Base-by-base conservation (phyloP, 2,797 vertebrate species). In the Clamator glandarius region DNA sequence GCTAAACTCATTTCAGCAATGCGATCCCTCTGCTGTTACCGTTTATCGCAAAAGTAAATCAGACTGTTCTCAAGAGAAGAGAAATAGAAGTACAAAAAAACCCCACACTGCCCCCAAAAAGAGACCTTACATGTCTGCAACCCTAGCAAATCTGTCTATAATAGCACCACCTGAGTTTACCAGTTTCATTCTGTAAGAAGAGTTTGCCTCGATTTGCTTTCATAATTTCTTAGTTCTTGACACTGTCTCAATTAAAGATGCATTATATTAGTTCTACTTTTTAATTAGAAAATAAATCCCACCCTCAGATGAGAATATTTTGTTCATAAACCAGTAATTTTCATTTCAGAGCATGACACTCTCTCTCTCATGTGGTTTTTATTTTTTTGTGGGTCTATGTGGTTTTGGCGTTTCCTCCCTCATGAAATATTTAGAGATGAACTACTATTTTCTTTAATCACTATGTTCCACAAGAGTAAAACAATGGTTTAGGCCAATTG, bases 11-110 rank as follows among this genome's bases (percentile, higher is more conserved):
- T 91, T 36, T 83, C 78, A 50, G 94, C 95, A 87, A 55, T 66
- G 79, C 70, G 93, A 95, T 96, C 96, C 86, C 77, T 85, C 89
- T 58, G 67, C 95, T 96, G 87, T 90, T 93, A 94, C 0, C 24
- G 92, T 97, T 97, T 97, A 97, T 97, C 97, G 7, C 93, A 70
- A 57, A 96, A 97, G 94, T 96, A 97, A 98, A 97, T 97, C 96
- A 97, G 95, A 96, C 84, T 57, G 80, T 66, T 96, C 97, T 96
- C 96, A 92, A 87, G 96, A 97, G 76, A 78, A 25, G 93, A 95
- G 91, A 93, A 97, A 96, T 18, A 96, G 95, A 96, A 92, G 44
- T 12, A 54, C 76, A 93, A 92, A 93, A 87, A 73, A 18, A 86
- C 24, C 24, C n/a, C 68, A 59, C 46, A 13, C 72, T 84, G 62